These are phyloP conservation scores for Sitta carolinensis DNA, from an alignment of 2,797 vertebrate genomes.

Conservation along the genomic window DNA sequence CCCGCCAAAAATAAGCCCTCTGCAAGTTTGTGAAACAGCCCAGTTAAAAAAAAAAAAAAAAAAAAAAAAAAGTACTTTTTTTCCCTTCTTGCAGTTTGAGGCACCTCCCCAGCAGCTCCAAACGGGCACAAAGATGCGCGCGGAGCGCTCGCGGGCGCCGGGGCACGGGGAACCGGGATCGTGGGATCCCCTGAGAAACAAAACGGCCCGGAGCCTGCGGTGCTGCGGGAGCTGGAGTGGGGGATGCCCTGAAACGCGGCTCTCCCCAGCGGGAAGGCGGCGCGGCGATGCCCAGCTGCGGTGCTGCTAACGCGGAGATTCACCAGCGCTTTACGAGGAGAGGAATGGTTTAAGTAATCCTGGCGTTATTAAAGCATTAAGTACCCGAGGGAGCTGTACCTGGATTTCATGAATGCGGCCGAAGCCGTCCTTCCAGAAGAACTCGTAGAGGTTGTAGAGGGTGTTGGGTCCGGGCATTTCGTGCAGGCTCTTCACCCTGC, in stretches of 20 bases:
- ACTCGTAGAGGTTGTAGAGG: slow-evolving; percentile 84
- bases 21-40: neutral
- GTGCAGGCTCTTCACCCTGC: slow-evolving; percentile 75
- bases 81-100: too few species aligned
- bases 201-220: neutral
- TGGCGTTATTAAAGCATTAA: neutral
- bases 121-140: neutral
- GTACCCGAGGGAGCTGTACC: slow-evolving; percentile 67
- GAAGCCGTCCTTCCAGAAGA: slow-evolving; percentile 91
- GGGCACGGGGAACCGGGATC: neutral
- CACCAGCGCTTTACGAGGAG: neutral
- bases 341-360: neutral
- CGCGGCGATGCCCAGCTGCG: neutral
- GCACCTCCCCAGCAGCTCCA: neutral
- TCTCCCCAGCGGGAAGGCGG: neutral
- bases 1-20: neutral
- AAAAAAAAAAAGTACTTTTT: neutral
- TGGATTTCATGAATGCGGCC: slow-evolving; percentile 91
- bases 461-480: slow-evolving; percentile 92
- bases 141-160: neutral
- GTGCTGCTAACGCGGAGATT: neutral
- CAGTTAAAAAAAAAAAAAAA: accelerated
- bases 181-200: neutral
- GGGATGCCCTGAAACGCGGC: neutral
- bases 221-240: accelerated